Evolutionary conservation across 2,113 vertebrate genomes (phyloP).

Genomic region (Gobio gobio): DNA sequence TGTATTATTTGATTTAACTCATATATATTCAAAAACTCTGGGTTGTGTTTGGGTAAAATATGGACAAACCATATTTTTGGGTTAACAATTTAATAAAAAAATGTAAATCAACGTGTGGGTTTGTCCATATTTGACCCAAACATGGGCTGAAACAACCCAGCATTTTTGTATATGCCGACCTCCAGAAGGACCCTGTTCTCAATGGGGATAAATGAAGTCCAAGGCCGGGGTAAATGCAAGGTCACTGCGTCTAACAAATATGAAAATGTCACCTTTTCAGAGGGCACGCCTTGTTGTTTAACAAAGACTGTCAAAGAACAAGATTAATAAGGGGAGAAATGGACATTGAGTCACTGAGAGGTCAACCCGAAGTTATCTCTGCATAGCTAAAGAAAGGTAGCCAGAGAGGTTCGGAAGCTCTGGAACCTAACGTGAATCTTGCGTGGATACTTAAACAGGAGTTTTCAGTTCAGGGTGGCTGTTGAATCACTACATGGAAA

Average conservation of each 20-base stretch:
- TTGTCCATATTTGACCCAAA: no score
- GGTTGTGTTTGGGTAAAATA: no score
- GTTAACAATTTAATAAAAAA: no score
- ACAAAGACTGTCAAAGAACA: constrained; percentile 99
- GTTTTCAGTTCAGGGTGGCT: not conserved
- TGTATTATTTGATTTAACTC: no score
- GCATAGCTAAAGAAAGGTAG: constrained; percentile 71
- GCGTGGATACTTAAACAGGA: not conserved
- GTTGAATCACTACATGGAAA: not conserved
- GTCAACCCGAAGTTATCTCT: constrained; percentile 93
- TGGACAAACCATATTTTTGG: no score
- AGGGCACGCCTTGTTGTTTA: constrained; percentile 98
- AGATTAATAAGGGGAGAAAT: constrained; percentile 99
- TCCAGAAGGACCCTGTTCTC: constrained; percentile 65
- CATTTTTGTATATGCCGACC: no score
- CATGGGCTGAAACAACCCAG: no score
- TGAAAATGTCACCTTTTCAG: constrained; percentile 98
- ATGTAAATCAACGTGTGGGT: no score
- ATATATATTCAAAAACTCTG: no score
- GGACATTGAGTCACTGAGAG: constrained; percentile 95
- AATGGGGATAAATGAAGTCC: constrained; percentile 91
- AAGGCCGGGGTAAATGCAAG: constrained; percentile 99
- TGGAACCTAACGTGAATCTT: not conserved
- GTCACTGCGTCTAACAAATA: constrained; percentile 99
- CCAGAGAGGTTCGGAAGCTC: constrained; percentile 4